A percentile compares a stretch with the other conserved stretches of the same genome.
Evolutionary conservation across 2,113 vertebrate genomes (phyloP).

Genomic region (Falco punctatus): DNA sequence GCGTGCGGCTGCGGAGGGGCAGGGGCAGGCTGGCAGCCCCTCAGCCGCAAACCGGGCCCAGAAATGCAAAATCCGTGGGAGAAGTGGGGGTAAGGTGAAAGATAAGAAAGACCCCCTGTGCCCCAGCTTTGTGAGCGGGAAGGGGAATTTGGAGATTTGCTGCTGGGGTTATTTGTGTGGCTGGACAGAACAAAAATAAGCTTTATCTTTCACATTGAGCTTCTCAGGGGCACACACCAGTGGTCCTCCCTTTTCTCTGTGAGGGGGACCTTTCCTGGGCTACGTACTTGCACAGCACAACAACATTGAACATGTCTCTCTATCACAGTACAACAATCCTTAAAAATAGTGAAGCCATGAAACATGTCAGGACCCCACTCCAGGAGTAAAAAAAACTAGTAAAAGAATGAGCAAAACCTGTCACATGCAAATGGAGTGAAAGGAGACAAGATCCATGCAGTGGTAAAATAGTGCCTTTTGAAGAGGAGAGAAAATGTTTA

Average conservation of each 20-base stretch:
- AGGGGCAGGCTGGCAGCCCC: background rate
- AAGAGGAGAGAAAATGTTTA: background rate
- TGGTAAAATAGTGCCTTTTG: background rate
- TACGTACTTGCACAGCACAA: rapidly evolving
- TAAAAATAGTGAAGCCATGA: background rate
- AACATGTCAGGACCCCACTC: rapidly evolving
- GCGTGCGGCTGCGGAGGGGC: background rate
- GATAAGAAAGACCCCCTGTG: background rate
- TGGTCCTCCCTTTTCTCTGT: background rate
- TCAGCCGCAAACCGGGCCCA: too few relatives aligned
- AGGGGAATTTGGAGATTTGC: background rate
- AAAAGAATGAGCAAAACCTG: background rate
- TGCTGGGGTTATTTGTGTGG: background rate
- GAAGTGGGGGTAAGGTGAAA: too few relatives aligned
- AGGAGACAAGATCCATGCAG: background rate
- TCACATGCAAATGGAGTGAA: rapidly evolving
- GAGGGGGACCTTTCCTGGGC: background rate
- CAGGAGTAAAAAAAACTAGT: background rate
- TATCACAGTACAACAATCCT: background rate
- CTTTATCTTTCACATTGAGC: too few relatives aligned
- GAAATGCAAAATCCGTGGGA: background rate
- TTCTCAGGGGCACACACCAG: background rate
- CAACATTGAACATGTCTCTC: background rate
- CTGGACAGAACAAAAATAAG: background rate
- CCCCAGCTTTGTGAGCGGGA: rapidly evolving